Evolutionary conservation across 2,888 invertebrate species (phyloP).

Genomic region (Druceiella hillmani): DNA sequence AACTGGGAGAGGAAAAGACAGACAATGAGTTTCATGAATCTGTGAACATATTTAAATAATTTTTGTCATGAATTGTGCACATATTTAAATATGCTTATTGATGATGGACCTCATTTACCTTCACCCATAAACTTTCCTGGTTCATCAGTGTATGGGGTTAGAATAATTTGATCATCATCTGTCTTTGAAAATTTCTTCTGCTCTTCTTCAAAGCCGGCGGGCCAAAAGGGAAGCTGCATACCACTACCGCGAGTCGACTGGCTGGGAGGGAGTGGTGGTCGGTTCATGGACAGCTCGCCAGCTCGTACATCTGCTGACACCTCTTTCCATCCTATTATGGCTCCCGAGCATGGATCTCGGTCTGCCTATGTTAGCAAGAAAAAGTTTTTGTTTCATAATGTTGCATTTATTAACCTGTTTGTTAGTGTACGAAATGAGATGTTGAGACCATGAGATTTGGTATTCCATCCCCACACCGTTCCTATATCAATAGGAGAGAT

Average conservation of each 20-base stretch:
- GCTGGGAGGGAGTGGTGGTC: conserved; percentile 68
- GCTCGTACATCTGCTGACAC: conserved; percentile 35
- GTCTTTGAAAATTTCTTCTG: conserved; percentile 42
- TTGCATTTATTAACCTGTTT: no score
- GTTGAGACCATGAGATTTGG: no score
- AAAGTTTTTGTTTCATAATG: no score
- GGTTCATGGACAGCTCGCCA: conserved; percentile 60
- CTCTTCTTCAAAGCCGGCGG: conserved; percentile 70
- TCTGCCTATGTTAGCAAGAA: no score
- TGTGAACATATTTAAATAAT: no score
- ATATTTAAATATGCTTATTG: background rate
- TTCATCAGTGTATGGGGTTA: conserved; percentile 39
- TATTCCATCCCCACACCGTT: no score
- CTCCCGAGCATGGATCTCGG: conserved; percentile 70
- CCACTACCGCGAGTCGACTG: conserved; percentile 70
- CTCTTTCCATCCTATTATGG: conserved; percentile 67
- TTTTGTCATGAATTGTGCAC: background rate
- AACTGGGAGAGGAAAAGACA: no score
- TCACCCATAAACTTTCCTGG: conserved; percentile 46
- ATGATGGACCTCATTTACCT: conserved; percentile 31
- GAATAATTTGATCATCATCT: conserved; percentile 35
- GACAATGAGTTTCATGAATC: no score
- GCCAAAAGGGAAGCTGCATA: conserved; percentile 82
- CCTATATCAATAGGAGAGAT: no score
- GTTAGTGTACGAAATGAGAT: no score